Conservation (phyloP, 2,888 invertebrate species). For the Clunio marinus region DNA sequence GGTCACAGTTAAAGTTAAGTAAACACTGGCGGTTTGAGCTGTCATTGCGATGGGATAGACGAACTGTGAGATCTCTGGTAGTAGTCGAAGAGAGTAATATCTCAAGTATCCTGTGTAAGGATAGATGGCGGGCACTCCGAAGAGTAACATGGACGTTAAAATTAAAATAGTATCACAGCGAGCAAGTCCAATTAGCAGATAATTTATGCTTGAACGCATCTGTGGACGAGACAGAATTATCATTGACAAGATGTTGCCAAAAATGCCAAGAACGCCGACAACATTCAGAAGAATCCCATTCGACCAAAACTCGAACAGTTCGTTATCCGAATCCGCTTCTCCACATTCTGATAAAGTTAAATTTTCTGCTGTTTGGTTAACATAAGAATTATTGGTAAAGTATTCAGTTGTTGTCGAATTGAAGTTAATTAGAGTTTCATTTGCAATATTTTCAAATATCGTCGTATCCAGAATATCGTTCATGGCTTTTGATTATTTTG, state of each 20-base stretch:
- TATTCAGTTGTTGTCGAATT: neutral
- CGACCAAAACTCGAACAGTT: constrained; percentile 67
- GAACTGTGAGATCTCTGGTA: constrained; percentile 73
- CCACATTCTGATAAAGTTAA: no score
- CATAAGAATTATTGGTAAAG: neutral
- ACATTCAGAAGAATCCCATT: constrained; percentile 77
- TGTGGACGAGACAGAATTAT: constrained; percentile 86
- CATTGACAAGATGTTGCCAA: constrained; percentile 87
- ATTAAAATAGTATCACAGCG: constrained; percentile 90
- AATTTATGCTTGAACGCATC: constrained; percentile 95
- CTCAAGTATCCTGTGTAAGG: constrained; percentile 74
- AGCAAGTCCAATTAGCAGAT: constrained; percentile 87
- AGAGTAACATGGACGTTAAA: constrained; percentile 77
- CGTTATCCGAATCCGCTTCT: neutral
- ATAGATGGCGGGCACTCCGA: constrained; percentile 81
- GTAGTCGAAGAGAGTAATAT: constrained; percentile 72
- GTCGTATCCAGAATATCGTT: constrained; percentile 27
- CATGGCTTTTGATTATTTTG: constrained; percentile 14
- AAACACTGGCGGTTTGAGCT: constrained; percentile 90
- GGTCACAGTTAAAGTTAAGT: constrained; percentile 84
- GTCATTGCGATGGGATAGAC: constrained; percentile 80
- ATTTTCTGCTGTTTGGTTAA: neutral
- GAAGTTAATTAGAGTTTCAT: neutral
- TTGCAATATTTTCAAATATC: constrained; percentile 19
- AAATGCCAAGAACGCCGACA: constrained; percentile 76